Base-by-base conservation (phyloP, 2,797 vertebrate genomes). In the Sebastiscus tertius region DNA sequence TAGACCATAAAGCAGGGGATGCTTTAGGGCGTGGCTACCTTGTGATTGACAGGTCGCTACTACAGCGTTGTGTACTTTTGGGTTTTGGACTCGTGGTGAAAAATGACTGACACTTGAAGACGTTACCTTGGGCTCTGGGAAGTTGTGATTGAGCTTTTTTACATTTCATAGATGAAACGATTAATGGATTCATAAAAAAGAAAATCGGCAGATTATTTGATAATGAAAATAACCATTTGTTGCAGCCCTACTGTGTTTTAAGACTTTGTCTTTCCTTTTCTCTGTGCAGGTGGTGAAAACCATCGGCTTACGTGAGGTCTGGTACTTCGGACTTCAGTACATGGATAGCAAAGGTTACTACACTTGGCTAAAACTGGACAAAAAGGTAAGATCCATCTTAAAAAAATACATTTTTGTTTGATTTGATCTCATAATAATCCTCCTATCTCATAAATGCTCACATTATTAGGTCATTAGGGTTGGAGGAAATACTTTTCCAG, bases 311-410 rank as follows among this genome's bases (percentile, higher is more conserved):
- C 95, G 98, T 73, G 98, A 99, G 89, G 93, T 99, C 33, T 99
- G 98, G 98, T 99, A 98, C 95, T 99, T 99, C 75, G 98, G 98
- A 84, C 97, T 99, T 76, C 98, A 99, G 87, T 97, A 97, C 24
- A 92, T 95, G 77, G 98, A 99, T 81, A 94, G 92, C 83, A 99
- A 99, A 94, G 97, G 97, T 73, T 99, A 97, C 91, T 83, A 90
- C 56, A 98, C 97, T 39, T 99, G 98, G 98, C 92, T 99, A 84
- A 99, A 98, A 88, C 97, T 99, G 76, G 98, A 99, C 90, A 99
- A 99, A 95, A 99, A 99, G 97, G 98, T 99, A 96, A 83, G 85
- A 60, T 34, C 3, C 3, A 70, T 2, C 22, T 69, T 77, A 1
- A 49, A 59, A 64, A 33, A 12, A 13, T 3, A 10, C 0, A 1